Evolutionary conservation across 2,797 vertebrate species (phyloP).

Genomic region (Dendrocincla tyrannina): DNA sequence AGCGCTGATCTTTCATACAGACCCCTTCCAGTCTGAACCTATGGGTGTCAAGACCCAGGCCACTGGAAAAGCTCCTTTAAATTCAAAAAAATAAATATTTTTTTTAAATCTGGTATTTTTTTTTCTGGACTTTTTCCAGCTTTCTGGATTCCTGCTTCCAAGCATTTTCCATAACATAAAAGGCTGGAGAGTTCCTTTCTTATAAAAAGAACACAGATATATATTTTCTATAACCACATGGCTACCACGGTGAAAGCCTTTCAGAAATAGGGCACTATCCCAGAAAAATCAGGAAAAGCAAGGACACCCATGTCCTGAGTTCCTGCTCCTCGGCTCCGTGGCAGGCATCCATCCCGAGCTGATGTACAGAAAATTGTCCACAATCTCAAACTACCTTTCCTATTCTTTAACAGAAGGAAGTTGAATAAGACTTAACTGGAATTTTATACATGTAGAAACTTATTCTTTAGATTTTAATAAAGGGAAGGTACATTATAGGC

Average conservation of each 20-base stretch:
- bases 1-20: neutral
- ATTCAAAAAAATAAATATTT: neutral
- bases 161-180: neutral
- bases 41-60: neutral
- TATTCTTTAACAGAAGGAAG: neutral
- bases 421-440: slow-evolving; percentile 17
- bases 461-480: slow-evolving; percentile 24
- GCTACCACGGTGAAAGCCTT: neutral
- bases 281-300: neutral
- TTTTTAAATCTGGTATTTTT: neutral
- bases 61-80: neutral
- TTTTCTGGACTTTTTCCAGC: neutral
- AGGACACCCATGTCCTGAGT: neutral
- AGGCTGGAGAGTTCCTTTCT: neutral
- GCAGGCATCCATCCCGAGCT: fast-evolving
- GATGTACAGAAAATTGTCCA: neutral
- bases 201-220: neutral
- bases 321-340: neutral
- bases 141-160: neutral
- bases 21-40: neutral
- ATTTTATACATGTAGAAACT: slow-evolving; percentile 18
- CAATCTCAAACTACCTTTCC: slow-evolving; percentile 1
- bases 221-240: neutral
- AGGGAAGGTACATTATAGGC: neutral
- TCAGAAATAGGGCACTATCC: neutral